Evolutionary conservation across 92 coral and sea anemone species (phyloP), one percentile per base, ranked within the genome.

Genomic region (Muricea muricata): DNA sequence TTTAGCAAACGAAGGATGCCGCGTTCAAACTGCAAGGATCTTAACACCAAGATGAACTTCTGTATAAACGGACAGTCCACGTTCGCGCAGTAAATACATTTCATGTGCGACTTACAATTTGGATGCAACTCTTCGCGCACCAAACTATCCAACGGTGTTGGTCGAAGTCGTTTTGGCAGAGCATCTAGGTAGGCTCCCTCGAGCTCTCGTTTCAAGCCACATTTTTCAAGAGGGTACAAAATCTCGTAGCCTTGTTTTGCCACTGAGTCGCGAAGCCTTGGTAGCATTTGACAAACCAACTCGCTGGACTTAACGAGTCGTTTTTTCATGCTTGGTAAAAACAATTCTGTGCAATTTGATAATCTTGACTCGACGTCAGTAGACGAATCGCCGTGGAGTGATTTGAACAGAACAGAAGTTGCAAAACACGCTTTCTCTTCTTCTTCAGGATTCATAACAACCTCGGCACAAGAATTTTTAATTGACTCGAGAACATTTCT

Each of bases 71-170:
- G 25, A 66, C 81, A 73, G 47, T 82, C 67, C 55, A 48, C 24
- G 11, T 72, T n/a, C 58, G 83, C 70, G 81, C 92, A 94, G 54
- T 81, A 90, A 12, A 40, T n/a, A 47, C 86, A 82, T 26, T 67
- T 41, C 47, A 47, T 56, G 32, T 47, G 26, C 50, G 17, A 32
- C 23, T 31, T 35, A 24, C 92, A 93, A 73, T 86, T 78, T 13
- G 98, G 98, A 41, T 91, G 94, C 31, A 95, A 66, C 87, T 93
- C 98, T 57, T 95, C 98, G 21, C 91, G 91, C 26, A 95, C 91
- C 31, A 95, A 66, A 75, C 91, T 88, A 77, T 92, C 93, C 11
- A 95, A 91, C 41, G 92, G 92, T 69, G 82, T 90, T 58, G 97
- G 94, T 54, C 97, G 86, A 7, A 93, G 86, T 31, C 94, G 94